Base-by-base conservation (phyloP, 2,888 invertebrate genomes). In the Chrysina gloriosa region DNA sequence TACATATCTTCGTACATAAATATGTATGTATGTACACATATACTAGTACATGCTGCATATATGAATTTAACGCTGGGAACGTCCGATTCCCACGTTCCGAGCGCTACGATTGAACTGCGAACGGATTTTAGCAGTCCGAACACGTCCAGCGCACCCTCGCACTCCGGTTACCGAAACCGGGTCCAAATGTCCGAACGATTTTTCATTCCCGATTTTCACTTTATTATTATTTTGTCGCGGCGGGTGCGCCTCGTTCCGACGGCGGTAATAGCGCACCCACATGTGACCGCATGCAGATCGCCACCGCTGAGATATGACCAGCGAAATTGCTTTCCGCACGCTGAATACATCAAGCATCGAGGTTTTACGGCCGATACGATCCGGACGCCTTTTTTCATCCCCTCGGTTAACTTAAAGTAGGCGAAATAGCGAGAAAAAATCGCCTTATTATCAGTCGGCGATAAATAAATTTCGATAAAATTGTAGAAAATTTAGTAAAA, bases 201-300 rank as follows among this genome's bases (percentile, higher is more conserved):
- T 83, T 83, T 83, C 83, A 83, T 81, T 80, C 79, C 78, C 79
- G 79, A 81, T 80, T 83, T 78, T 83, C 82, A 82, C 80, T 83
- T 81, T 82, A 83, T 83, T 83, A 81, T 80, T 80, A 82, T 81
- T 78, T 75, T 76, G 77, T 76, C 78, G 74, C 77, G 72, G 71
- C 72, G 69, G 75, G 73, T 73, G 73, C 74, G 73, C 25, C 25
- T 25, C 27, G 42, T 39, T 25, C 23, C 11, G 5, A 19, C 9
- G 76, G 76, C 75, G 75, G 80, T 80, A 82, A 82, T 82, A 80
- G 80, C 75, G 77, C 76, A 77, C 78, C 81, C 78, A 81, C 79
- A 82, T 81, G 80, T 80, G 80, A 75, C 80, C 80, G 78, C 80
- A 81, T 81, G 79, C 78, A 77, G 79, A 79, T 80, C 79, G 77